Percentiles rank a stretch among this genome's conserved stretches.
Evolutionary conservation across 2,113 vertebrate species (phyloP).

Genomic region (Ceratotherium simum): DNA sequence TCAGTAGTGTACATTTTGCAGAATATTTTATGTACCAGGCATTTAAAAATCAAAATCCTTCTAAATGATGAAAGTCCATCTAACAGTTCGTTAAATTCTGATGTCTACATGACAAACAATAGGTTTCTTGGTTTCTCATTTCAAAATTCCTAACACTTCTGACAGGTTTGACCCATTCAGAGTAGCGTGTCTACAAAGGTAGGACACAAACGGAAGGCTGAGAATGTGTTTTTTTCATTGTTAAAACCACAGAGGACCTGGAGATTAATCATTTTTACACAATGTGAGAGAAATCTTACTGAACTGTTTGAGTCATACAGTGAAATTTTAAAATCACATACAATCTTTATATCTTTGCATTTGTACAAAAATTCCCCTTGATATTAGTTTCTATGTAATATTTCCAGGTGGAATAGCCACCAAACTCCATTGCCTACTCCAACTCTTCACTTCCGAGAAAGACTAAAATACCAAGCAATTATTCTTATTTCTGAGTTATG

Average conservation of each 20-base stretch:
- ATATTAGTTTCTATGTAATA: not conserved
- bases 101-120: not conserved
- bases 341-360: not conserved
- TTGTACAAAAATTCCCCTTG: not conserved
- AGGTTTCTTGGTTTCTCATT: conserved; percentile 14
- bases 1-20: not conserved
- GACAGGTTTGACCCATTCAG: not conserved
- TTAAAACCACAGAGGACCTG: not conserved
- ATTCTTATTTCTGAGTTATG: not conserved
- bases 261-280: not conserved
- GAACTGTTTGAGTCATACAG: not conserved
- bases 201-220: not conserved
- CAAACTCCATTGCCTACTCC: not conserved
- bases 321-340: not conserved
- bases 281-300: not conserved
- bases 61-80: not conserved
- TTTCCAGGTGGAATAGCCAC: not conserved
- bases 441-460: not conserved
- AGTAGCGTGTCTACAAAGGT: not conserved
- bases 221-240: not conserved
- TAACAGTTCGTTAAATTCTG: conserved; percentile 45
- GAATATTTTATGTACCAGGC: not conserved
- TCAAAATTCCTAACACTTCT: conserved; percentile 1
- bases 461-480: not conserved
- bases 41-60: conserved; percentile 32